Evolutionary conservation across 2,888 invertebrate genomes (phyloP), one percentile per base, ranked within the genome.

Genomic region (Temnothorax ravouxi): DNA sequence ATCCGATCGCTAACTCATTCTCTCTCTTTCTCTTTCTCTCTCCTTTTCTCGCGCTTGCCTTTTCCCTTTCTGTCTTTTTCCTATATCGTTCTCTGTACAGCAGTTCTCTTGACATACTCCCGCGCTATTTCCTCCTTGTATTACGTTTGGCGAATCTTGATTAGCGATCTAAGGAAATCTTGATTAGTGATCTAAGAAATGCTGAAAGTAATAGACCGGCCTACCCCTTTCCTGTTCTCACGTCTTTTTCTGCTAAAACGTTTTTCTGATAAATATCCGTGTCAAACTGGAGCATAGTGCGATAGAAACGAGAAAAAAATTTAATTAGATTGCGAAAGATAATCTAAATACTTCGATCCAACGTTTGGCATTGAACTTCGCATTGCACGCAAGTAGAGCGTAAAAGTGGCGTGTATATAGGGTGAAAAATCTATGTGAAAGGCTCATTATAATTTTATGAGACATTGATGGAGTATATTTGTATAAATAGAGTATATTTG

Each of bases 1-100:
- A 93, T 91, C 90, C 89, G 92, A 93, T 93, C 92, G 90, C 83
- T 47, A 82, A 66, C 89, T 83, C 86, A 69, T 86, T 83, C 62
- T 29, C 62, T 50, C 71, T 62, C 18, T n/a, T 50, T 66, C 66
- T 59, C 50, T 44, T 64, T 64, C 47, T 21, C 62, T 9, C n/a
- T 21, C 38, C 64, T 44, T 66, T 34, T 34, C 34, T 8, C 21
- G 61, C 34, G 0, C 11, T 38, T 18, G 13, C 6, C 13, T 64
- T 59, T 56, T 52, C 50, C 50, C 79, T 61, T 54, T 52, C 52
- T 41, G 18, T 44, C 44, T 72, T 72, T 76, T 67, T 34, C 13
- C 25, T 52, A 50, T 59, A 41, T 18, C 34, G 47, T 15, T 72
- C 50, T 71, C 29, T 18, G 52, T 61, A 47, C 34, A 67, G 41